A percentile compares a stretch with the other conserved stretches of the same genome.
These are phyloP conservation scores for Eupeodes latifasciatus DNA, from an alignment of 2,888 invertebrate genomes.

Conservation along the genomic window DNA sequence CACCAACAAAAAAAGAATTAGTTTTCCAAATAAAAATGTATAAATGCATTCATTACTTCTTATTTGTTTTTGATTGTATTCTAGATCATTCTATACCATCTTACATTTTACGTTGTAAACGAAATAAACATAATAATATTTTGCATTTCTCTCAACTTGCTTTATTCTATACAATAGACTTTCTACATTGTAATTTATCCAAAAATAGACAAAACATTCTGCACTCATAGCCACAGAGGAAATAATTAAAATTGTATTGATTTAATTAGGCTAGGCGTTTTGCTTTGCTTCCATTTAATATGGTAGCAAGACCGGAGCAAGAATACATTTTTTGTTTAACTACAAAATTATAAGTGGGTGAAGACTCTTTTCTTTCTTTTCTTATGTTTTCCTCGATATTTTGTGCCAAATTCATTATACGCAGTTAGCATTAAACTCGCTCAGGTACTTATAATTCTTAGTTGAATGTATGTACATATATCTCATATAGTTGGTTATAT, in stretches of 20 bases:
- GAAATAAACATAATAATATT: neutral
- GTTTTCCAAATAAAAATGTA: neutral
- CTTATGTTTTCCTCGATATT: neutral
- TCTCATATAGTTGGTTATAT: no score
- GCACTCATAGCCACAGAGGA: neutral
- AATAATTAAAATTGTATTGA: slow-evolving; percentile 11
- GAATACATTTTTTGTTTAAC: neutral
- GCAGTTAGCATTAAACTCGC: slow-evolving; percentile 3
- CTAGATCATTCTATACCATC: neutral
- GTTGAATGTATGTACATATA: no score
- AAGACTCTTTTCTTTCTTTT: neutral
- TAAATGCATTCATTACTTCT: no score
- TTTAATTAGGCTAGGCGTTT: slow-evolving; percentile 23
- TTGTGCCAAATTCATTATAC: slow-evolving; percentile 13
- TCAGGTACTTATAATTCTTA: neutral
- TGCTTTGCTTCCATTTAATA: slow-evolving; percentile 13
- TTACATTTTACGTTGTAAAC: slow-evolving; percentile 12
- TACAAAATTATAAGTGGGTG: neutral
- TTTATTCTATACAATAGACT: neutral
- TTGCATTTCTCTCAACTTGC: neutral
- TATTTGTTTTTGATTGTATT: neutral
- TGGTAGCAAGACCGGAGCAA: neutral
- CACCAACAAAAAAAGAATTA: neutral
- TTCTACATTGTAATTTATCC: neutral
- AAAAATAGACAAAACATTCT: slow-evolving; percentile 21